Evolutionary conservation across 2,797 vertebrate species (phyloP).

Genomic region (Galaxias olidus): DNA sequence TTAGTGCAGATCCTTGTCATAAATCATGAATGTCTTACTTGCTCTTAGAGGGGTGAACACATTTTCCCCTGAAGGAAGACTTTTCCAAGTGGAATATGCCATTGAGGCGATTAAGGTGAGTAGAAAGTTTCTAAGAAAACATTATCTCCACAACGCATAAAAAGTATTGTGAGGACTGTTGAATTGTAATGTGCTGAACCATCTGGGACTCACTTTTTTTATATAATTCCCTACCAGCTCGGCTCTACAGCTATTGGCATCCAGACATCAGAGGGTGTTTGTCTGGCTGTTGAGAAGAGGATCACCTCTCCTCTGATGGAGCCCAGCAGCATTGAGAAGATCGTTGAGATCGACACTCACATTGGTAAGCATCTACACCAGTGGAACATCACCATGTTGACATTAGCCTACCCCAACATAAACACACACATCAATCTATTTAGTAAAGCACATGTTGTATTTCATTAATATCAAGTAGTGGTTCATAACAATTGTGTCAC

Average conservation of each 20-base stretch:
- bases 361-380: conserved; percentile 78
- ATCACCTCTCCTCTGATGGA: conserved; percentile 99
- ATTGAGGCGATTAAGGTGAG: conserved; percentile 98
- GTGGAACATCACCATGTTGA: too few relatives aligned
- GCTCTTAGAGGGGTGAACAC: conserved; percentile 92
- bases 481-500: not conserved
- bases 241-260: conserved; percentile 98
- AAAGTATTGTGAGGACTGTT: not conserved
- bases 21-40: conserved; percentile 14
- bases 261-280: conserved; percentile 95
- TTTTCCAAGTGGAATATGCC: conserved; percentile 99
- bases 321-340: conserved; percentile 98
- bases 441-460: not conserved
- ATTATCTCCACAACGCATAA: not conserved
- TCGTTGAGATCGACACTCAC: conserved; percentile 96
- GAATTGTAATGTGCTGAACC: not conserved
- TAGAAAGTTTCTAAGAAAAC: not conserved
- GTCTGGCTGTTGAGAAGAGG: conserved; percentile 97
- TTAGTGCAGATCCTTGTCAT: not conserved
- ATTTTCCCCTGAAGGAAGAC: conserved; percentile 96
- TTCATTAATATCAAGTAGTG: too few relatives aligned
- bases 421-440: not conserved
- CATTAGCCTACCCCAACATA: too few relatives aligned
- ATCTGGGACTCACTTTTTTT: not conserved
- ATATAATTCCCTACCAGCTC: conserved; percentile 73